Base-by-base conservation (phyloP, 1,140 invertebrate species). In the Dryas iulia region DNA sequence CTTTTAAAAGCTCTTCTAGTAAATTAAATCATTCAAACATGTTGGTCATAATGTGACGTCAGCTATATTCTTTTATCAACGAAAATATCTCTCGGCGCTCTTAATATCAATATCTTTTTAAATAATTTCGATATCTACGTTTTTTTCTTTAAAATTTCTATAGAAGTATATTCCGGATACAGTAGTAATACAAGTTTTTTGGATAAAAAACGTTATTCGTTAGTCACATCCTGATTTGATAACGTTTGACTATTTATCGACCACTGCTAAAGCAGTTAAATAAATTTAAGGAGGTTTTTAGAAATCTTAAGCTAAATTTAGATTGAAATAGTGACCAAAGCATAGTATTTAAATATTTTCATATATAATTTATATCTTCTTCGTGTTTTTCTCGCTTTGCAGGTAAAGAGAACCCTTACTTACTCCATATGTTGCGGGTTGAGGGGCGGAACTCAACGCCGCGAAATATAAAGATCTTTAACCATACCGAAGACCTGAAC, bases 101-200 rank as follows among this genome's bases (percentile, higher is more conserved):
- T 77, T 82, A 78, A 81, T 85, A 83, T 83, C 83, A 77, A 84
- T 85, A 84, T 85, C 81, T 76, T 61, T 61, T 82, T 76, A 82
- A 87, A 82, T 81, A 77, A 81, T 78, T 80, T 74, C 66, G 61
- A n/a, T 72, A 69, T 80, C 63, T 61, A 64, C 21, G 33, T 25
- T 66, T 69, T 62, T 66, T 61, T 21, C 58, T 26, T 25, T 59
- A 24, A 35, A 35, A 23, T 33, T 25, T 24, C 24, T 6, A 47
- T 21, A 21, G 39, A 12, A 35, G 59, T 59, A 31, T 57, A 18
- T 64, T 53, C 35, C 59, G 66, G 59, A 69, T 64, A 58, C 33
- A 11, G 24, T 30, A 52, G 39, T 10, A 26, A 62, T 47, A 47
- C 39, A 47, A 47, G 39, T 18, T 47, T 18, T 47, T 47, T 47